Percentiles rank a stretch among this genome's conserved stretches.
These are phyloP conservation scores for Eretmocerus hayati DNA, from an alignment of 2,888 invertebrate genomes.

Conservation along the genomic window DNA sequence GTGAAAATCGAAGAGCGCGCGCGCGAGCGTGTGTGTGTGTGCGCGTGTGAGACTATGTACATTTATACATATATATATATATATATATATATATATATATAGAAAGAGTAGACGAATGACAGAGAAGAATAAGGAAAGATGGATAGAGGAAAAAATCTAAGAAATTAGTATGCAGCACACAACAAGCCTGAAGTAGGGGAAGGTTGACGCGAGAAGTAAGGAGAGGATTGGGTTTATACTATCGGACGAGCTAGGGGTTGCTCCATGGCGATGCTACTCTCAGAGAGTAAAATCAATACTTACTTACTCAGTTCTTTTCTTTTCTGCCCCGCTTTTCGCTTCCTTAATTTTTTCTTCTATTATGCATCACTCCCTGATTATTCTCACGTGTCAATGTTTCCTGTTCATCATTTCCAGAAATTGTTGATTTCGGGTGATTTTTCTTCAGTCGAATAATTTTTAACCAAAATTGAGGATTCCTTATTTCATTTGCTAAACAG, in stretches of 20 bases:
- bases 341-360: constrained; percentile 10
- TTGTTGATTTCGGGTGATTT: too few species aligned
- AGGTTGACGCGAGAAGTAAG: constrained; percentile 12
- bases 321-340: constrained; percentile 14
- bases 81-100: constrained; percentile 1
- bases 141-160: constrained; percentile 50
- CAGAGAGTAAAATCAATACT: constrained; percentile 46
- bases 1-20: too few species aligned
- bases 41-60: not conserved
- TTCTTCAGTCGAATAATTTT: too few species aligned
- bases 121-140: constrained; percentile 27
- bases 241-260: constrained; percentile 45
- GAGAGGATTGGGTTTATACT: constrained; percentile 47
- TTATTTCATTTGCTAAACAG: too few species aligned
- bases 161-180: constrained; percentile 59
- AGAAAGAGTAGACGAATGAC: not conserved
- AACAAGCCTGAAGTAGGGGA: constrained; percentile 48
- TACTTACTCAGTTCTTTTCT: constrained; percentile 27
- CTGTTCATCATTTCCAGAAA: too few species aligned
- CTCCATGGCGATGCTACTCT: constrained; percentile 18
- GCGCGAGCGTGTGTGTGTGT: not conserved
- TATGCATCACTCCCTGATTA: not conserved
- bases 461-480: too few species aligned
- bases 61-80: too few species aligned
- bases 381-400: too few species aligned